Evolutionary conservation across 30 jellyfish, hydroid and myxozoan species (phyloP).

Genomic region (Rhopilema esculentum): DNA sequence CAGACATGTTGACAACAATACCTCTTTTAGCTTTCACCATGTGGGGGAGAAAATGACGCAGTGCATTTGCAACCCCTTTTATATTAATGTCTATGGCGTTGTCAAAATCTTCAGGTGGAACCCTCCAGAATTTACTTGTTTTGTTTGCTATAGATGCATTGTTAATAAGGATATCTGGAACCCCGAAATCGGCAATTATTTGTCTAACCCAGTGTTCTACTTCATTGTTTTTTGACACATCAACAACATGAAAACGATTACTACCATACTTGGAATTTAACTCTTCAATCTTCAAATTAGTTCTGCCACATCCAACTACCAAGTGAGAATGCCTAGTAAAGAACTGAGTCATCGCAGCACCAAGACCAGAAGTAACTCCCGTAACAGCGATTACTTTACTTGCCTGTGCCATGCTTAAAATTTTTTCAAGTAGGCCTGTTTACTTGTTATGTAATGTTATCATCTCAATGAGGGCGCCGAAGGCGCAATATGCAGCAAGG

Average conservation of each 20-base stretch:
- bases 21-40: slow-evolving; percentile 79
- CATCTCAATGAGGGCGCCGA: too few relatives aligned
- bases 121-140: slow-evolving; percentile 56
- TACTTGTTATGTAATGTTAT: neutral
- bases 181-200: slow-evolving; percentile 41
- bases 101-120: slow-evolving; percentile 67
- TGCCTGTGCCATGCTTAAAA: neutral
- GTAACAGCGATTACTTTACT: slow-evolving; percentile 64
- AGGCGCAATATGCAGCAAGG: too few relatives aligned
- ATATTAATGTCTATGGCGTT: slow-evolving; percentile 64
- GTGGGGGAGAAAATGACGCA: slow-evolving; percentile 65
- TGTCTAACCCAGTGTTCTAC: slow-evolving; percentile 66
- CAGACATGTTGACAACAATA: slow-evolving; percentile 62
- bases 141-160: slow-evolving; percentile 70
- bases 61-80: slow-evolving; percentile 62
- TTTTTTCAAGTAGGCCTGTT: neutral
- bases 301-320: slow-evolving; percentile 86
- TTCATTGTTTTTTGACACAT: slow-evolving; percentile 23
- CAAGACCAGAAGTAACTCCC: slow-evolving; percentile 84
- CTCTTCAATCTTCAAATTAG: slow-evolving; percentile 23
- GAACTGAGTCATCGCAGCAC: slow-evolving; percentile 70
- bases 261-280: slow-evolving; percentile 45
- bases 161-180: slow-evolving; percentile 70
- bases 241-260: slow-evolving; percentile 55
- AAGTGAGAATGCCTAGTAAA: slow-evolving; percentile 58